A percentile compares a stretch with the other conserved stretches of the same genome.
phyloP scores from a whole-genome alignment of 35 echinoderm and acorn worm genomes.

The Hemicentrotus pulcherrimus region DNA sequence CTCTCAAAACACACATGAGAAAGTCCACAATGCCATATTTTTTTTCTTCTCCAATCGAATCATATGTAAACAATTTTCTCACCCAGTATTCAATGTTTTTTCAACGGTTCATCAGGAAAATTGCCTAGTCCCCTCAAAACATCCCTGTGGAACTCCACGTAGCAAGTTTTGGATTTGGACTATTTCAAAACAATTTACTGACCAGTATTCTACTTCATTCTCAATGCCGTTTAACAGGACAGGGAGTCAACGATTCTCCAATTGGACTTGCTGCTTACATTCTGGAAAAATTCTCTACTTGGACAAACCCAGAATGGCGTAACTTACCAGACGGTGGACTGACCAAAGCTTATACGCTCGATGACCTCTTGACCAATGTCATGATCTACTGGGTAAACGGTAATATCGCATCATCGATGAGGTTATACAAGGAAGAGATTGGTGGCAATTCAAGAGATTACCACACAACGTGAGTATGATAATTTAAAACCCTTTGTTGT shows the following conservation, averaged over 20 bases:
- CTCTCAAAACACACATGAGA: no score
- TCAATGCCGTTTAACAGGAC: constrained; percentile 46
- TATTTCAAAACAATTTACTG: not conserved
- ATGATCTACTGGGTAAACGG: constrained; percentile 94
- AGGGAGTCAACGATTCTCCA: constrained; percentile 72
- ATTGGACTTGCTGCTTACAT: constrained; percentile 82
- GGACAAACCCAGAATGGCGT: constrained; percentile 58
- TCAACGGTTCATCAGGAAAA: not conserved
- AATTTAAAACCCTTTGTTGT: not conserved
- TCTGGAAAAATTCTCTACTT: constrained; percentile 75
- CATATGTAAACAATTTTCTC: no score
- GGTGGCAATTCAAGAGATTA: constrained; percentile 6
- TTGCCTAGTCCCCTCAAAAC: constrained; percentile 21
- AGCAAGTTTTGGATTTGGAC: not conserved
- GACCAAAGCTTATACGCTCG: constrained; percentile 56
- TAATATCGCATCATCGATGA: constrained; percentile 76
- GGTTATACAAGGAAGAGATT: constrained; percentile 77
- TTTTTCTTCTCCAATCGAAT: no score
- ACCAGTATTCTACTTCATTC: not conserved
- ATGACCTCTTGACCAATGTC: constrained; percentile 86
- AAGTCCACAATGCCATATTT: no score
- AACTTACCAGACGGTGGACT: constrained; percentile 71
- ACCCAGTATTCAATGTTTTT: no score
- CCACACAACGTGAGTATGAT: not conserved
- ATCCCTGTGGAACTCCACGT: not conserved